Evolutionary conservation across 1,140 invertebrate species (phyloP), one percentile per base, ranked within the genome.

Genomic region (Pogonomyrmex californicus): DNA sequence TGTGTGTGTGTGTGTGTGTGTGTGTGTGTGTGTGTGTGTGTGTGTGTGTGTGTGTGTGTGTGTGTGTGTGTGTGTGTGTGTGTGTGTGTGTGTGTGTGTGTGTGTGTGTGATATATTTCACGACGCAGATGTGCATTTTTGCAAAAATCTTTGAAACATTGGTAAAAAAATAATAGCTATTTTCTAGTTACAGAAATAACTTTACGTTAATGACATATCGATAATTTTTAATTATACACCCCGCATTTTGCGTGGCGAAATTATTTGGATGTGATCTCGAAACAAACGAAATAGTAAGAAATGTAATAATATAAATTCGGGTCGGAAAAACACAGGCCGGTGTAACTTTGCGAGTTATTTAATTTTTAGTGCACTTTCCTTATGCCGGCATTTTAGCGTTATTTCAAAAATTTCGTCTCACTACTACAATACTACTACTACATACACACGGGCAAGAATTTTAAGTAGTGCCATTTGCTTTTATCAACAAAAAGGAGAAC

Each of bases 401-500:
- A 49, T 47, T 38, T 9, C 7, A 47, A 83, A 83, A 30, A 56
- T 54, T 62, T 47, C 1, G 5, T 60, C 47, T 47, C 6, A 12
- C n/a, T 38, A 54, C 33, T 47, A 41, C 62, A 23, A 54, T 75
- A 17, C n/a, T 73, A 12, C n/a, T 38, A 54, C 33, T 47, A 41
- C 62, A 23, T 23, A 54, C 62, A 17, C n/a, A 60, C 41, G 1
- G 12, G 17, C 66, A 44, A 75, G 54, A 75, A 75, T 83, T 36
- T 60, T 23, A 73, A 82, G 30, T 36, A 41, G 17, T 62, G 41
- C 54, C 66, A 23, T 82, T 56, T 30, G 17, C 54, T n/a, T 73
- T 75, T 47, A 41, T 23, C 60, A 54, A 68, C 62, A 81, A 58
- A 41, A 70, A 38, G 44, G 65, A 10, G 14, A 38, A 75, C 79